phyloP scores from a whole-genome alignment of 2,797 vertebrate genomes.

The Anableps anableps region DNA sequence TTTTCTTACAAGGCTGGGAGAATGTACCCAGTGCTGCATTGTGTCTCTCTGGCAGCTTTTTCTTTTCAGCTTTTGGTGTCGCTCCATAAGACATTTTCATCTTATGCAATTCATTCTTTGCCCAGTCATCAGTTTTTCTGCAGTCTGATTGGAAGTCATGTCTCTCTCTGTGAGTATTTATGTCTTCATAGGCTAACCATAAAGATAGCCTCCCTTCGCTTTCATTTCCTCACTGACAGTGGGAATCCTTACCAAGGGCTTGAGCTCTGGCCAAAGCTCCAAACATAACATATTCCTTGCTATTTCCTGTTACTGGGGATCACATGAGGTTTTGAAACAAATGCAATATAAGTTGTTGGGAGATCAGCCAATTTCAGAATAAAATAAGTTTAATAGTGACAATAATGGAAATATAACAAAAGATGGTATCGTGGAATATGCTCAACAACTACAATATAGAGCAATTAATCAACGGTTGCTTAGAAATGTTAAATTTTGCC shows the following conservation, averaged over 20 bases:
- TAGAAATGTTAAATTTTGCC: not conserved
- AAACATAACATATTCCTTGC: slow-evolving; percentile 70
- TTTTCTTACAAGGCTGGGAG: slow-evolving; percentile 59
- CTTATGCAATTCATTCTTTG: slow-evolving; percentile 65
- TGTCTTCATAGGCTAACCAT: slow-evolving; percentile 70
- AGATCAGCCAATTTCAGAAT: slow-evolving; percentile 50
- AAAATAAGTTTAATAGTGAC: slow-evolving; percentile 35
- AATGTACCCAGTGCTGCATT: slow-evolving; percentile 57
- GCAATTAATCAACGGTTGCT: not conserved
- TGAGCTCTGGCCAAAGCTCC: slow-evolving; percentile 61
- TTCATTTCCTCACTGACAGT: slow-evolving; percentile 80
- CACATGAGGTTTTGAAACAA: slow-evolving; percentile 70
- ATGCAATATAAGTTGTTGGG: slow-evolving; percentile 57
- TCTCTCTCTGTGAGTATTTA: slow-evolving; percentile 69
- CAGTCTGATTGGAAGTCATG: slow-evolving; percentile 60
- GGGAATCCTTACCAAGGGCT: slow-evolving; percentile 73
- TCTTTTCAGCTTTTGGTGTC: slow-evolving; percentile 22
- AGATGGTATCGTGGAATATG: slow-evolving; percentile 1
- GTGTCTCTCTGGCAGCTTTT: slow-evolving; percentile 24
- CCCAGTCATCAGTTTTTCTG: slow-evolving; percentile 72
- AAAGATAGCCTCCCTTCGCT: slow-evolving; percentile 72
- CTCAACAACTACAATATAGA: not conserved
- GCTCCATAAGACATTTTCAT: slow-evolving; percentile 34
- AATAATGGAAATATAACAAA: not conserved
- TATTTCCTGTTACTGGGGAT: slow-evolving; percentile 78